Evolutionary conservation across 2,888 invertebrate genomes (phyloP).

Genomic region (Mythimna pallens): DNA sequence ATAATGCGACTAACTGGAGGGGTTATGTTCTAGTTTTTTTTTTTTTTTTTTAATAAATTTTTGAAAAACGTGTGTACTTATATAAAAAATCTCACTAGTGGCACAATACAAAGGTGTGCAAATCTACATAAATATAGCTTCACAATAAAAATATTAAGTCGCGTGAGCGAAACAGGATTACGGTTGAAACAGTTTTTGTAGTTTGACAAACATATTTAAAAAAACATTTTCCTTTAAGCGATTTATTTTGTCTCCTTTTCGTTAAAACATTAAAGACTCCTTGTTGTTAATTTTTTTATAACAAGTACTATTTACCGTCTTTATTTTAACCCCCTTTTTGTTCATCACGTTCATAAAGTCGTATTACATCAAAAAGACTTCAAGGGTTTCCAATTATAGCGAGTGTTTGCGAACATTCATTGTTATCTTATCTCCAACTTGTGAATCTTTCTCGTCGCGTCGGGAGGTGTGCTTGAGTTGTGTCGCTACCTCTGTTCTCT

Average conservation of each 20-base stretch:
- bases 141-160: conserved; percentile 35
- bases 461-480: conserved; percentile 63
- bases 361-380: conserved; percentile 69
- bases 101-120: conserved; percentile 12
- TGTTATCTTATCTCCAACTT: conserved; percentile 71
- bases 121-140: conserved; percentile 21
- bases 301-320: conserved; percentile 32
- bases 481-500: conserved; percentile 58
- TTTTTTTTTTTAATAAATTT: neutral
- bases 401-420: conserved; percentile 71
- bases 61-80: neutral
- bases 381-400: conserved; percentile 67
- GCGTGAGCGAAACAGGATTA: conserved; percentile 30
- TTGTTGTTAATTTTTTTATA: conserved; percentile 37
- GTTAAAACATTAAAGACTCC: conserved; percentile 23
- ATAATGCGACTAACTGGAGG: conserved; percentile 1
- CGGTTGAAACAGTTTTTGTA: conserved; percentile 25
- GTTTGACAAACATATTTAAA: conserved; percentile 26
- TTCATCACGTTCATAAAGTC: conserved; percentile 67
- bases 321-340: conserved; percentile 70
- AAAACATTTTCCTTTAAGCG: conserved; percentile 31
- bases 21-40: conserved; percentile 8
- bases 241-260: conserved; percentile 18
- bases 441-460: conserved; percentile 61
- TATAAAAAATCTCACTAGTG: conserved; percentile 7